phyloP scores from a whole-genome alignment of 2,113 vertebrate genomes.

The Nannospalax galili region DNA sequence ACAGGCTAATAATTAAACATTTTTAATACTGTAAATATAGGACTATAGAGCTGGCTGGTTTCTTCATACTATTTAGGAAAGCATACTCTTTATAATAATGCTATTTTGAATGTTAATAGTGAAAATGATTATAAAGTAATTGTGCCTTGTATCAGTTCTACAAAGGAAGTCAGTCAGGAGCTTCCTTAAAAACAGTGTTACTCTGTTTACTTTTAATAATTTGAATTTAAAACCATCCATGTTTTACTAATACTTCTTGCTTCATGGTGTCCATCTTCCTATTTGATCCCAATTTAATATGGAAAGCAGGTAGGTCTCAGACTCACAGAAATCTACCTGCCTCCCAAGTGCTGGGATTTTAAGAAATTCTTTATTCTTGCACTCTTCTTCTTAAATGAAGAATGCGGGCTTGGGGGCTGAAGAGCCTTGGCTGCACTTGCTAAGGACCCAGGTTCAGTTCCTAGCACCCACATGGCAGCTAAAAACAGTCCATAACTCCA shows the following conservation, averaged over 20 bases:
- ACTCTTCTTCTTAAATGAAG: not conserved
- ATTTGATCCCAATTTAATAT: not conserved
- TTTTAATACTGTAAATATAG: not conserved
- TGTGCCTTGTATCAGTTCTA: not conserved
- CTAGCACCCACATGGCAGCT: too few species aligned
- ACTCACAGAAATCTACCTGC: too few species aligned
- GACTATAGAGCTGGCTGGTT: not conserved
- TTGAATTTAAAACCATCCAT: conserved; percentile 44
- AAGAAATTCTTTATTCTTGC: not conserved
- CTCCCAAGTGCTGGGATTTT: too few species aligned
- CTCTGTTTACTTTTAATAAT: not conserved
- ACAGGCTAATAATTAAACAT: not conserved
- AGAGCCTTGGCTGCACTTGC: too few species aligned
- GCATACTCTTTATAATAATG: not conserved
- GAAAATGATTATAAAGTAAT: conserved; percentile 24
- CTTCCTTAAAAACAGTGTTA: not conserved
- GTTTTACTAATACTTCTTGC: not conserved
- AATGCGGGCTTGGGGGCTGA: too few species aligned
- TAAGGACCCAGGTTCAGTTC: too few species aligned
- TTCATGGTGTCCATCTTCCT: not conserved
- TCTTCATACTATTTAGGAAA: conserved; percentile 19
- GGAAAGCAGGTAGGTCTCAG: not conserved
- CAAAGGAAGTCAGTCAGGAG: not conserved
- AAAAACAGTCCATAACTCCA: too few species aligned
- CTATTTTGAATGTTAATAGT: conserved; percentile 29